Evolutionary conservation across 2,888 invertebrate species (phyloP), one percentile per base, ranked within the genome.

Genomic region (Scaptomyza parva): DNA sequence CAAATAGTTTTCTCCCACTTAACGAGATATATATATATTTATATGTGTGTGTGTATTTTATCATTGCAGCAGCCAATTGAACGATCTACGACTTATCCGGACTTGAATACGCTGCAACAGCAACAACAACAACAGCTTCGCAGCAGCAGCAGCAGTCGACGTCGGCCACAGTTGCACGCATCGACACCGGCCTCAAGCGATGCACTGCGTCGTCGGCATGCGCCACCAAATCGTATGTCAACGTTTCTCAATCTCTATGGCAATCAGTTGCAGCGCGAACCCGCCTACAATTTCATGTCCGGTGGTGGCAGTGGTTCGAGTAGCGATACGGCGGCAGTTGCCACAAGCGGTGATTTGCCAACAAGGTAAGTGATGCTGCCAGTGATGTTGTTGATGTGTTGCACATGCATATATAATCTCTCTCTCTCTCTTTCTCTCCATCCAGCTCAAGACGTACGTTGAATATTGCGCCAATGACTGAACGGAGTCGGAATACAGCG

Each of bases 401-500:
- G n/a, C n/a, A n/a, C n/a, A n/a, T n/a, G n/a, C n/a, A n/a, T n/a
- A n/a, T n/a, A n/a, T n/a, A n/a, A n/a, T n/a, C n/a, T n/a, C n/a
- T n/a, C n/a, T n/a, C n/a, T 8, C 30, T 30, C 6, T n/a, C n/a
- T n/a, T 2, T 9, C 26, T 26, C 26, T 24, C 3, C 1, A 1
- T 12, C 65, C 17, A 91, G 91, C 63, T 87, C 88, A 22, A 87
- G 91, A 9, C 90, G 90, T 28, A 87, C 80, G 41, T 68, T 91
- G 52, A 91, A 91, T 71, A 88, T 91, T 52, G 57, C 70, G 67
- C 88, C 86, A 41, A 63, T 86, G 51, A 75, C 81, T 50, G 76
- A 80, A 28, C 69, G 76, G n/a, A n/a, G n/a, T 8, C 54, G 64
- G 28, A 50, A 70, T 51, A 44, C 76, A 50, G 20, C 53, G 61